These are phyloP conservation scores for Megalurothrips usitatus DNA, from an alignment of 2,888 invertebrate species.

Conservation along the genomic window DNA sequence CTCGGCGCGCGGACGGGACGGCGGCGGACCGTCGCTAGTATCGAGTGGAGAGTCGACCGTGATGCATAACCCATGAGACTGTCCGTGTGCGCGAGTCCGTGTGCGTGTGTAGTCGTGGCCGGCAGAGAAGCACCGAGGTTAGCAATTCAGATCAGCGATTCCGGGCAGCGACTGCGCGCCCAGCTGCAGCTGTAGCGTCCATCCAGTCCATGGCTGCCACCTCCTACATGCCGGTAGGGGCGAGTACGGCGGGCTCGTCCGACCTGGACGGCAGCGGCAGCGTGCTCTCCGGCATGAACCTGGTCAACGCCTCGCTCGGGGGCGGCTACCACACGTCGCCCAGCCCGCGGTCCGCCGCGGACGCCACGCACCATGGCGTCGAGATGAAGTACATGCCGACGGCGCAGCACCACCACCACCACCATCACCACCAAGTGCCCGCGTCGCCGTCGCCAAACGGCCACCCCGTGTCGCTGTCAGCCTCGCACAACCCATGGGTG, in stretches of 20 bases:
- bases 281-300: conserved; percentile 45
- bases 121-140: not conserved
- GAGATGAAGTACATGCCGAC: conserved; percentile 92
- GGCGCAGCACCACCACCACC: conserved; percentile 76
- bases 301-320: conserved; percentile 43
- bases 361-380: conserved; percentile 49
- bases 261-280: conserved; percentile 60
- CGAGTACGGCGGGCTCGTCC: conserved; percentile 69
- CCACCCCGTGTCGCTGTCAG: conserved; percentile 54
- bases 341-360: conserved; percentile 79
- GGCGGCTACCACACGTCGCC: conserved; percentile 64
- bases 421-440: conserved; percentile 62
- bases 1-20: conserved; percentile 31
- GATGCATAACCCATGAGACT: conserved; percentile 60
- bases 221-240: conserved; percentile 72
- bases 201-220: conserved; percentile 88
- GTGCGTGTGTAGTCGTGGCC: conserved; percentile 38
- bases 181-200: conserved; percentile 56
- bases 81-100: conserved; percentile 37
- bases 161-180: conserved; percentile 41
- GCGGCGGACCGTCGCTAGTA: conserved; percentile 34
- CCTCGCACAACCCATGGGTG: conserved; percentile 73
- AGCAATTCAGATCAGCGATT: conserved; percentile 40
- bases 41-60: conserved; percentile 44
- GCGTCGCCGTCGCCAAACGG: conserved; percentile 64